A percentile compares a stretch with the other conserved stretches of the same genome.
These are phyloP conservation scores for Tinea semifulvella DNA, from an alignment of 2,888 invertebrate species.

Conservation along the genomic window DNA sequence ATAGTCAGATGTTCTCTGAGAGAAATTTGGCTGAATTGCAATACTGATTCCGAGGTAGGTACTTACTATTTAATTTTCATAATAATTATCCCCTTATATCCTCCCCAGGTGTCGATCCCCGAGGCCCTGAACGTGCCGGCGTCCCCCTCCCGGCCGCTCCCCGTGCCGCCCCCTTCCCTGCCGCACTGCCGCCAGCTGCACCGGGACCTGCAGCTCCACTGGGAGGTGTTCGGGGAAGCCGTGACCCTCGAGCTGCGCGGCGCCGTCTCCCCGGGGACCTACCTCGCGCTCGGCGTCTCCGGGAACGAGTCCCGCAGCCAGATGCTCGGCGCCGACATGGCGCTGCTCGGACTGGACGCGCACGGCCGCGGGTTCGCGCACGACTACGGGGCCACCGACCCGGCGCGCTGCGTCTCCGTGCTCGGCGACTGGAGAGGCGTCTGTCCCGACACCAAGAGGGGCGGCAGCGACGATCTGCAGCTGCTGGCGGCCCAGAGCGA, in stretches of 20 bases:
- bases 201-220: slow-evolving; percentile 82
- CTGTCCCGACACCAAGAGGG: slow-evolving; percentile 77
- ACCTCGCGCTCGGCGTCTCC: slow-evolving; percentile 90
- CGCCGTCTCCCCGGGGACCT: slow-evolving; percentile 58
- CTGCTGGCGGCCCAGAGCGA: slow-evolving; percentile 75
- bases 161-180: slow-evolving; percentile 46
- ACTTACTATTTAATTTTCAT: no score
- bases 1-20: no score
- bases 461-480: slow-evolving; percentile 85
- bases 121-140: slow-evolving; percentile 81
- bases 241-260: neutral
- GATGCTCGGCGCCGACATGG: slow-evolving; percentile 89
- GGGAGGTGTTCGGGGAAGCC: slow-evolving; percentile 91
- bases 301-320: slow-evolving; percentile 74
- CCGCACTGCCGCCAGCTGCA: slow-evolving; percentile 90
- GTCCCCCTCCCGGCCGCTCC: neutral
- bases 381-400: slow-evolving; percentile 87
- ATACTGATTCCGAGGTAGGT: no score
- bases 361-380: slow-evolving; percentile 73
- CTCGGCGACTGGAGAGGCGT: slow-evolving; percentile 87
- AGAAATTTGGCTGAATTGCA: no score
- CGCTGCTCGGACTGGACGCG: slow-evolving; percentile 74
- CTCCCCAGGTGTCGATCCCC: slow-evolving; percentile 81
- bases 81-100: no score
- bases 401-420: slow-evolving; percentile 87